A percentile compares a stretch with the other conserved stretches of the same genome.
These are phyloP conservation scores for Chamaea fasciata DNA, from an alignment of 2,113 vertebrate genomes.

Conservation along the genomic window DNA sequence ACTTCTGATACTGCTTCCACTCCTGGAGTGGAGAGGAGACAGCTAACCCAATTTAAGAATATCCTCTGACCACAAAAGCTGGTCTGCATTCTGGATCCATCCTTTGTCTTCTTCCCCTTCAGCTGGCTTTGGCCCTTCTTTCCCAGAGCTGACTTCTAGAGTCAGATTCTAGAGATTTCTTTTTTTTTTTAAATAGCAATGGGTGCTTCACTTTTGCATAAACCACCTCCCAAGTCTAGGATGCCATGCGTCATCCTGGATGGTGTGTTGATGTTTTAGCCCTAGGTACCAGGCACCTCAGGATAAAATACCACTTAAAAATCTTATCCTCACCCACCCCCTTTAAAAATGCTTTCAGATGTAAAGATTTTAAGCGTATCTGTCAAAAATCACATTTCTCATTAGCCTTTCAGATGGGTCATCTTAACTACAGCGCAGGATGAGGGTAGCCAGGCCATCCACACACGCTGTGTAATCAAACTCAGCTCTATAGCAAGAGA, in stretches of 20 bases:
- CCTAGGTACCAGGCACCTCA: neutral
- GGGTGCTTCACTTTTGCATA: neutral
- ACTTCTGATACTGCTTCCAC: neutral
- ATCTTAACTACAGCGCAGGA: neutral
- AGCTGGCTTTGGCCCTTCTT: neutral
- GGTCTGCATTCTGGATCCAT: neutral
- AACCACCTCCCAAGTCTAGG: fast-evolving
- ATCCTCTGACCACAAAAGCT: neutral
- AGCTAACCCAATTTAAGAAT: neutral
- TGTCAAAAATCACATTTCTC: neutral
- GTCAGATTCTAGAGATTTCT: neutral
- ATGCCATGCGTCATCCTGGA: neutral
- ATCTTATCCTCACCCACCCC: neutral
- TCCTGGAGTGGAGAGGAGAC: neutral
- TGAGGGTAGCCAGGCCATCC: neutral
- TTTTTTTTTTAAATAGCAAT: neutral
- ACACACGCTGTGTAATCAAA: neutral
- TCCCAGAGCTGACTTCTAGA: neutral
- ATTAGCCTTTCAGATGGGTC: neutral
- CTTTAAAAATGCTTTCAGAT: neutral
- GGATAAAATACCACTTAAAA: neutral
- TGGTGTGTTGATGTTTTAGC: neutral
- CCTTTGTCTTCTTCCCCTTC: neutral
- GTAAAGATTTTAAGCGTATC: neutral
- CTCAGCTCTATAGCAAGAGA: neutral